Base-by-base conservation (phyloP, 2,797 vertebrate species). In the Gobio occitaniae region DNA sequence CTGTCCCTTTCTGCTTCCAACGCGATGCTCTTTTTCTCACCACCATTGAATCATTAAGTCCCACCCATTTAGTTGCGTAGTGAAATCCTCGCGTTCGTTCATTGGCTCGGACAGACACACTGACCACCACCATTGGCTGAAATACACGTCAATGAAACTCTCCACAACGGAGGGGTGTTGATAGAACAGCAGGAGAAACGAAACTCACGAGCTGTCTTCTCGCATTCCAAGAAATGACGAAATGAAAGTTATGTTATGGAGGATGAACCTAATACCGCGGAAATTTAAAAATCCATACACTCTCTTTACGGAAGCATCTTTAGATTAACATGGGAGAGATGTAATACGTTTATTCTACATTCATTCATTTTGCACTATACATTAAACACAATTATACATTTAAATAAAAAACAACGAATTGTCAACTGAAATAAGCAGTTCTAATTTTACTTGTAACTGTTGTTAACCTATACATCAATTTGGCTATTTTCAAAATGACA, bases 201-300 rank as follows among this genome's bases (percentile, higher is more conserved):
- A 94, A 95, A 95, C 94, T 90, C 90, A 93, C 0, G 17, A 87
- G 69, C 3, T 1, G 0, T 17, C 13, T 4, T 5, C 29, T 44
- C 70, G 44, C 48, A 88, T 97, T 96, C 94, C 90, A 81, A 90
- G 92, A 95, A 96, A 86, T 93, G 59, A 93, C 87, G 93, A 84
- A 1, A 0, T 7, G 86, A 93, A 92, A 92, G 83, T 83, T 54
- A 86, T 32, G 61, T 41, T 56, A 2, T 59, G 17, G 3, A 80
- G 50, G 48, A 80, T 68, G 75, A 17, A 29, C 11, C 70, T 29
- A 19, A 29, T 29, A 48, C 29, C 75, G 16, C 50, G 36, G 17
- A 36, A 66, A 79, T 66, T 50, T 66, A 66, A 79, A 63, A 65
- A 10, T 3, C 59, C 10, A 32, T 66, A 65, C 44, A 32, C 1